A percentile compares a stretch with the other conserved stretches of the same genome.
These are phyloP conservation scores for Hyperoplus immaculatus DNA, from an alignment of 2,797 vertebrate species.

Conservation along the genomic window DNA sequence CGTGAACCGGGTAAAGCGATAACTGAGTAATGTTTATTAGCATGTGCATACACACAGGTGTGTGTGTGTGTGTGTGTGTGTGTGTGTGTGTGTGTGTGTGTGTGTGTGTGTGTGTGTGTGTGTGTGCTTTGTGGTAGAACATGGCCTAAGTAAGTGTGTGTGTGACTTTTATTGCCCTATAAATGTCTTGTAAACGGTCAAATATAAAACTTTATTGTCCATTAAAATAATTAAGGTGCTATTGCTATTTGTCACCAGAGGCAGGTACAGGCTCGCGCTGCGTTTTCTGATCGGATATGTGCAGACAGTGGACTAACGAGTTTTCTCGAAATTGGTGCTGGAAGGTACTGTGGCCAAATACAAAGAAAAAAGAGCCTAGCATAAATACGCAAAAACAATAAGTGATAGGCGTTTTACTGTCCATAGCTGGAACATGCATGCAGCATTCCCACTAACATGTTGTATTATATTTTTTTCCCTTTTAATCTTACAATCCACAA, in stretches of 20 bases:
- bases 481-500: too few species aligned
- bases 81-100: conserved; percentile 26
- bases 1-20: conserved; percentile 70
- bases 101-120: conserved; percentile 29
- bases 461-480: too few species aligned
- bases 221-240: conserved; percentile 79
- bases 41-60: conserved; percentile 54
- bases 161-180: conserved; percentile 97
- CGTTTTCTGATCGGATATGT: neutral
- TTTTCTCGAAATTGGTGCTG: neutral
- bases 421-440: neutral
- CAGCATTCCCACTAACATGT: too few species aligned
- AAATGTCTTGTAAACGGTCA: conserved; percentile 92
- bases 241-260: conserved; percentile 61
- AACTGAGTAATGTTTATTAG: conserved; percentile 61
- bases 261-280: conserved; percentile 22
- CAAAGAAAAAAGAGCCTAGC: neutral
- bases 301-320: neutral
- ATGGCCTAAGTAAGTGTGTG: conserved; percentile 72
- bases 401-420: neutral
- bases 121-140: conserved; percentile 39
- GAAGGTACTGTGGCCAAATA: neutral
- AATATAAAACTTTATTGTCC: conserved; percentile 82
- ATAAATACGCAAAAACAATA: neutral
- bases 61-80: conserved; percentile 34